Percentiles rank a stretch among this genome's conserved stretches.
Conservation (phyloP, 2,797 vertebrate species). For the Macropus fuliginosus region DNA sequence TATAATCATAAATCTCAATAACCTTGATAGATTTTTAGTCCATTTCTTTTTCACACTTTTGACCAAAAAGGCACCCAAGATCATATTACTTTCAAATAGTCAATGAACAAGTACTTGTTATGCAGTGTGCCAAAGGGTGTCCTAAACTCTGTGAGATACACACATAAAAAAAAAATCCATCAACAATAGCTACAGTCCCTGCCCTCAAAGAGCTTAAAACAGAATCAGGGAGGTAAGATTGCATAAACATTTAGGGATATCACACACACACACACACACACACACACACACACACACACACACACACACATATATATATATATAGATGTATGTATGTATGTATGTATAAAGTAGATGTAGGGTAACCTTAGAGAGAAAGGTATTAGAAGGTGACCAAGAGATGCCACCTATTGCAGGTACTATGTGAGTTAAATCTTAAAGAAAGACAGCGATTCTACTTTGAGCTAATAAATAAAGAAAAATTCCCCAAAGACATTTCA, state of each 20-base stretch:
- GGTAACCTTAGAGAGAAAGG: background rate
- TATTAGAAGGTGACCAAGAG: background rate
- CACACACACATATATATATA: too few species aligned
- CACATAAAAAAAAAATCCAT: background rate
- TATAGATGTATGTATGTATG: fast-evolving
- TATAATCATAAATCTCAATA: background rate
- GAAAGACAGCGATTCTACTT: background rate
- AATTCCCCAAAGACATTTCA: background rate
- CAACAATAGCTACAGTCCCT: background rate
- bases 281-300: too few species aligned
- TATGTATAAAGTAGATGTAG: too few species aligned
- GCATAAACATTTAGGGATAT: too few species aligned
- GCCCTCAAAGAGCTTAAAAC: background rate
- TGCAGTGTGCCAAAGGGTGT: background rate
- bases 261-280: too few species aligned
- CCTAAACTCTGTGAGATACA: background rate
- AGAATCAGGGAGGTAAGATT: background rate
- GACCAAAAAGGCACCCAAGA: background rate
- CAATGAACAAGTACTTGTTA: background rate
- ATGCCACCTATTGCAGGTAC: background rate
- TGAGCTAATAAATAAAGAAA: background rate
- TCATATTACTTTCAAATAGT: background rate
- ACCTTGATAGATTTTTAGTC: background rate
- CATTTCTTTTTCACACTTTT: background rate
- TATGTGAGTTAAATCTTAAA: background rate